Evolutionary conservation across 2,113 vertebrate species (phyloP).

Genomic region (Solea solea): DNA sequence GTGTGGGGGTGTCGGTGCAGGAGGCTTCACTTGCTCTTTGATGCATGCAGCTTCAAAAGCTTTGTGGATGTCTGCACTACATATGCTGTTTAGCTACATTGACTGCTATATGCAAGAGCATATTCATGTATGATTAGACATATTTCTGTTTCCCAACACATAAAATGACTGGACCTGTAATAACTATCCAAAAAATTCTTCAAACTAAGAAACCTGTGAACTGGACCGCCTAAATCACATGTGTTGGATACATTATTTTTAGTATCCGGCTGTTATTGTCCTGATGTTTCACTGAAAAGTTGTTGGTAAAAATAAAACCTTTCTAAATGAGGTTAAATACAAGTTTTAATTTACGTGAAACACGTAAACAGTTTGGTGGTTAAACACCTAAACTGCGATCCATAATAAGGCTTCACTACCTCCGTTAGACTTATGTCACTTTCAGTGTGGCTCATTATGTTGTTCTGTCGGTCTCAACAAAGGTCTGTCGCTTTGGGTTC

Average conservation of each 20-base stretch:
- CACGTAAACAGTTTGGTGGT: no score
- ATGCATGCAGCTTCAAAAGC: background rate
- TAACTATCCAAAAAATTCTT: slow-evolving; percentile 1
- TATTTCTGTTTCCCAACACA: slow-evolving; percentile 1
- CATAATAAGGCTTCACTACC: background rate
- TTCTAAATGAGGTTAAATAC: no score
- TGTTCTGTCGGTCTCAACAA: slow-evolving; percentile 17
- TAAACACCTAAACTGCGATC: no score
- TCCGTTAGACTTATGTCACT: slow-evolving; percentile 9
- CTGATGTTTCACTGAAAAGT: no score
- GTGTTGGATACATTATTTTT: background rate
- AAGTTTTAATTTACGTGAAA: no score
- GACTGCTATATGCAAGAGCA: background rate
- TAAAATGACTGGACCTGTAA: no score
- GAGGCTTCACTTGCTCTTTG: background rate
- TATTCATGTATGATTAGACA: background rate
- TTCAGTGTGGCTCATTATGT: slow-evolving; percentile 49
- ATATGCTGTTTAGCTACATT: background rate
- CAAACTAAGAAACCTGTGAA: background rate
- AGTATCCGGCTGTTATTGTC: background rate
- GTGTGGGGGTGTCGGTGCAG: background rate
- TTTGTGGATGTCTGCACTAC: background rate
- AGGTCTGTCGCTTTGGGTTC: slow-evolving; percentile 31
- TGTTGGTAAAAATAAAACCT: no score
- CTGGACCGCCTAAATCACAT: no score